These are phyloP conservation scores for Phyllostomus hastatus DNA, from an alignment of 2,113 vertebrate species.

Conservation along the genomic window DNA sequence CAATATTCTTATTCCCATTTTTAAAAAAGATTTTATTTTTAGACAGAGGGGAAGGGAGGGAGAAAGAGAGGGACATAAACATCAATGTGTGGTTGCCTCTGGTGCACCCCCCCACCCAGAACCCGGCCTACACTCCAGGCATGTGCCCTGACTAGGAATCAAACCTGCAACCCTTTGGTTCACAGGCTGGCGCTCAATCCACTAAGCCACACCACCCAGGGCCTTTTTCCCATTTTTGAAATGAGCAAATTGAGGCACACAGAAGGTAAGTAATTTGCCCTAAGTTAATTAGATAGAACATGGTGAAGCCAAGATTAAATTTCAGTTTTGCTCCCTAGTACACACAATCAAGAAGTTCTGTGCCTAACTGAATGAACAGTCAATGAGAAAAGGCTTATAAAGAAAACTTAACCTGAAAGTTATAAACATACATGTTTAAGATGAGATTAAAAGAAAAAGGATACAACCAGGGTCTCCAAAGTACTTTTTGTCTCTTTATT, in stretches of 20 bases:
- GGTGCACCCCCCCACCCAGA: not conserved
- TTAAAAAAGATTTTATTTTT: not conserved
- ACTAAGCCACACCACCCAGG: no score
- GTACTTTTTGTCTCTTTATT: conserved; percentile 7
- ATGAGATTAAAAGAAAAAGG: not conserved
- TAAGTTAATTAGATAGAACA: not conserved
- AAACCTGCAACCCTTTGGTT: no score
- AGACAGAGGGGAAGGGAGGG: not conserved
- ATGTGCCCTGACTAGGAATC: no score
- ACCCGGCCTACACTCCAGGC: no score
- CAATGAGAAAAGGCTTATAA: conserved; percentile 23
- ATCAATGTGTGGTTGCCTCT: not conserved
- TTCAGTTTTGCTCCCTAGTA: not conserved
- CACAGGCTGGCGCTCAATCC: no score
- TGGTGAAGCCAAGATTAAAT: not conserved
- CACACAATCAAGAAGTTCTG: not conserved
- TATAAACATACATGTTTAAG: conserved; percentile 25
- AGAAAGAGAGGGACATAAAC: not conserved
- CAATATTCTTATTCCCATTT: not conserved
- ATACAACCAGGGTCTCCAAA: conserved; percentile 10
- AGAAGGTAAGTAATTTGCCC: not conserved
- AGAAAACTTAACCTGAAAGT: conserved; percentile 20
- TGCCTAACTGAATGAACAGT: not conserved
- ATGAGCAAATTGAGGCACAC: not conserved
- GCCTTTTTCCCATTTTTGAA: not conserved